phyloP scores from a whole-genome alignment of 2,888 invertebrate genomes.

The Steromphala cineraria region DNA sequence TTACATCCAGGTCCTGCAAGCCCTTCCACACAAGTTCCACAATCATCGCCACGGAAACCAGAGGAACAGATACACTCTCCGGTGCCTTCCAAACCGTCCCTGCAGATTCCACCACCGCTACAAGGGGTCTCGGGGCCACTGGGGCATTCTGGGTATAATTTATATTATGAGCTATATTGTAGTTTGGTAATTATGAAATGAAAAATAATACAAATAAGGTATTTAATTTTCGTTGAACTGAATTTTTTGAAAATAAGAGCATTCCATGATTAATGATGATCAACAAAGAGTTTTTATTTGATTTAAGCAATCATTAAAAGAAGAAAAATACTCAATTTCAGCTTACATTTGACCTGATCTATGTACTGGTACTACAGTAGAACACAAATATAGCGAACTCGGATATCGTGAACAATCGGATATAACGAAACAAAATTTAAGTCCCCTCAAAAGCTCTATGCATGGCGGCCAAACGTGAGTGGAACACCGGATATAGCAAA shows the following conservation, averaged over 20 bases:
- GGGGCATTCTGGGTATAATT: constrained; percentile 42
- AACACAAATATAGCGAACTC: no score
- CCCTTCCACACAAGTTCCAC: constrained; percentile 45
- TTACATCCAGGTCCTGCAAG: constrained; percentile 51
- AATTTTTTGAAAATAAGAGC: not conserved
- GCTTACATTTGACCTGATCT: no score
- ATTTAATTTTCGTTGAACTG: not conserved
- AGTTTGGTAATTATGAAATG: not conserved
- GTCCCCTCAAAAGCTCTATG: no score
- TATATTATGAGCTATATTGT: not conserved
- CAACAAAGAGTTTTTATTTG: no score
- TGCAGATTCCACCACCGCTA: constrained; percentile 36
- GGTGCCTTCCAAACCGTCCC: constrained; percentile 33
- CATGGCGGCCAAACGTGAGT: no score
- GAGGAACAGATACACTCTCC: constrained; percentile 47
- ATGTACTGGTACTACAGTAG: no score
- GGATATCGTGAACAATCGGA: no score
- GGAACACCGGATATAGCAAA: no score
- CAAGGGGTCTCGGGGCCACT: constrained; percentile 45
- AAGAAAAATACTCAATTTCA: no score
- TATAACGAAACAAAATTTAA: no score
- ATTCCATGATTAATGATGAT: not conserved
- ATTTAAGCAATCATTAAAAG: no score
- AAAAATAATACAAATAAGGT: not conserved
- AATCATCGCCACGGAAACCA: constrained; percentile 46